Evolutionary conservation across 2,113 vertebrate genomes (phyloP).

Genomic region (Xenus cinereus): DNA sequence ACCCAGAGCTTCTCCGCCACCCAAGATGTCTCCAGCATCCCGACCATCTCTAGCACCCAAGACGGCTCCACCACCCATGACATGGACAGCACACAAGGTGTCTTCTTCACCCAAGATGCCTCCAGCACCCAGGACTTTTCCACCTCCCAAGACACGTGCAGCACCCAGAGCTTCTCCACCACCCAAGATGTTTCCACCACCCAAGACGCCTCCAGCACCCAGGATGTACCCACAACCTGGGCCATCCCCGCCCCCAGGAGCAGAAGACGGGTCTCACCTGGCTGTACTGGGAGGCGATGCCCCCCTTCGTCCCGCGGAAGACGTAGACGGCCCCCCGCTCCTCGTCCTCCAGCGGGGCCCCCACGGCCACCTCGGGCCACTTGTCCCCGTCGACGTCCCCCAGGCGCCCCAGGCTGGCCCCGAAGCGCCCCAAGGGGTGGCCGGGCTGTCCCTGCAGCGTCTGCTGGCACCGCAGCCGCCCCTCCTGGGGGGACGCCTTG

Average conservation of each 20-base stretch:
- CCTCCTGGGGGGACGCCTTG: background rate
- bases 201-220: background rate
- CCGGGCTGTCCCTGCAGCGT: conserved; percentile 35
- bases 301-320: conserved; percentile 67
- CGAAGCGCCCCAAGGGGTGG: conserved; percentile 76
- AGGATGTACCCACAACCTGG: background rate
- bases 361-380: conserved; percentile 79
- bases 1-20: background rate
- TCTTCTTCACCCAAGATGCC: fast-evolving
- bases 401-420: conserved; percentile 73
- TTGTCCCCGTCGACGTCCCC: conserved; percentile 82
- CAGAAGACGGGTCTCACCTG: conserved; percentile 67
- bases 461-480: background rate
- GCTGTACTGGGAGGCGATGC: conserved; percentile 47
- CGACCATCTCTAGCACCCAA: too few relatives aligned
- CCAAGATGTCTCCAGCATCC: background rate
- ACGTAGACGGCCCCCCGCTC: conserved; percentile 81
- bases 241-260: background rate
- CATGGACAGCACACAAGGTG: fast-evolving
- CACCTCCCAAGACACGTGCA: background rate
- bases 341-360: conserved; percentile 82
- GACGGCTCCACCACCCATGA: background rate
- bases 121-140: too few relatives aligned
- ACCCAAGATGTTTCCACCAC: background rate
- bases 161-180: background rate